phyloP scores from a whole-genome alignment of 2,113 vertebrate species.

The Corvus cornix region DNA sequence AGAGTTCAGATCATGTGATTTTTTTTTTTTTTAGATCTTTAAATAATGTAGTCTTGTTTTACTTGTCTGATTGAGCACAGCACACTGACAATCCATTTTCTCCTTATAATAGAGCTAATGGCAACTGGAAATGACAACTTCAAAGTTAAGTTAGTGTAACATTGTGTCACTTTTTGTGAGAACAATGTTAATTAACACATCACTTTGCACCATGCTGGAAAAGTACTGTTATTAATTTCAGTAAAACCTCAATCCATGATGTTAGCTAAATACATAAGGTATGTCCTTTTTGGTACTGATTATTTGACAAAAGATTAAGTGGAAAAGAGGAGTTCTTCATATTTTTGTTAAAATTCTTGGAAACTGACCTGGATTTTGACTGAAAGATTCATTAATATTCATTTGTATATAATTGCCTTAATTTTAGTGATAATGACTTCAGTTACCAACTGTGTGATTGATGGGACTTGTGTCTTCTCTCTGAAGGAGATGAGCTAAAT shows the following conservation, averaged over 20 bases:
- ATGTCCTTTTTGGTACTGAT: constrained; percentile 41
- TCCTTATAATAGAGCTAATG: neutral
- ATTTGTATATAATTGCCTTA: constrained; percentile 84
- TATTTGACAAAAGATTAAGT: constrained; percentile 59
- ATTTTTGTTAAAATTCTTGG: constrained; percentile 67
- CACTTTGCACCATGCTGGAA: constrained; percentile 6
- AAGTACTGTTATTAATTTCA: constrained; percentile 44
- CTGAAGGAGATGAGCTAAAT: constrained; percentile 77
- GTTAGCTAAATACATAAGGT: constrained; percentile 54
- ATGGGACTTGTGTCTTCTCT: constrained; percentile 77
- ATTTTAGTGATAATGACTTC: constrained; percentile 83
- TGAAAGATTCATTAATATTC: constrained; percentile 82
- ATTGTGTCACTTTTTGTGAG: constrained; percentile 22
- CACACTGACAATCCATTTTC: neutral
- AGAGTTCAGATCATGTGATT: neutral
- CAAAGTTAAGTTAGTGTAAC: constrained; percentile 28
- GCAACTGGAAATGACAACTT: constrained; percentile 41
- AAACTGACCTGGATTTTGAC: constrained; percentile 77
- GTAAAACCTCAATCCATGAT: constrained; percentile 13
- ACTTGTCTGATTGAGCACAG: neutral
- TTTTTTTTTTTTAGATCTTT: neutral
- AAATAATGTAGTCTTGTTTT: neutral
- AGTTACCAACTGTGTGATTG: constrained; percentile 84
- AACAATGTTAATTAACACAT: constrained; percentile 60
- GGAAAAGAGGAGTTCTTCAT: constrained; percentile 36